Evolutionary conservation across 2,888 invertebrate species (phyloP).

Genomic region (Ophion obscuratus): DNA sequence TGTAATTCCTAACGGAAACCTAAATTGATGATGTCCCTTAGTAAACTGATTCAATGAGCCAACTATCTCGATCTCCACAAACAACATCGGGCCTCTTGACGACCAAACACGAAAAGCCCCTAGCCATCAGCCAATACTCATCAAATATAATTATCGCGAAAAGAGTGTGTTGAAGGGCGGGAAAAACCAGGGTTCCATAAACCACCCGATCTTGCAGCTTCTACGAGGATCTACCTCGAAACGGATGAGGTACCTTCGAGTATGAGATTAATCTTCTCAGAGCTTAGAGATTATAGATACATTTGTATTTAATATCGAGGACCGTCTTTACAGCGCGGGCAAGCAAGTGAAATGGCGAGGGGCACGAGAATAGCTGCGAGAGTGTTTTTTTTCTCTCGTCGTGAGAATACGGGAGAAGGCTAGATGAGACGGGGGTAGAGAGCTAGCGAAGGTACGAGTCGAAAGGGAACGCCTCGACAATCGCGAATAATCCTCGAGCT

Average conservation of each 20-base stretch:
- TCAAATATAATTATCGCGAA: no score
- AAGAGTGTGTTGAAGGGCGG: no score
- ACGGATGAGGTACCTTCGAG: constrained; percentile 1
- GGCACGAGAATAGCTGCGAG: not conserved
- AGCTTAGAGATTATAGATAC: constrained; percentile 35
- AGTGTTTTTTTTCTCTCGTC: constrained; percentile 32
- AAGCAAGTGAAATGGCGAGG: constrained; percentile 1
- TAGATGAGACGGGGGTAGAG: constrained; percentile 16
- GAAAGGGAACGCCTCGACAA: constrained; percentile 57
- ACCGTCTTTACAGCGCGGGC: constrained; percentile 34
- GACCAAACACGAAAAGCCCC: no score
- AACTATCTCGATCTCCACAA: no score
- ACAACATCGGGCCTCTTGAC: no score
- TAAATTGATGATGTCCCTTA: no score
- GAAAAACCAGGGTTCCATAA: no score
- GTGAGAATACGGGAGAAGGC: constrained; percentile 32
- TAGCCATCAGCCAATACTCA: no score
- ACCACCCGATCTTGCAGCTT: no score
- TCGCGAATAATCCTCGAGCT: constrained; percentile 61
- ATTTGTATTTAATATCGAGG: constrained; percentile 44
- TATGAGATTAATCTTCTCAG: constrained; percentile 23
- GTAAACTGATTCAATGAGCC: no score
- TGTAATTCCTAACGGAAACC: no score
- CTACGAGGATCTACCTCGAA: no score
- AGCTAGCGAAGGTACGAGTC: constrained; percentile 30